Conservation (phyloP, 1,140 invertebrate genomes). For the Drosophila paulistorum region DNA sequence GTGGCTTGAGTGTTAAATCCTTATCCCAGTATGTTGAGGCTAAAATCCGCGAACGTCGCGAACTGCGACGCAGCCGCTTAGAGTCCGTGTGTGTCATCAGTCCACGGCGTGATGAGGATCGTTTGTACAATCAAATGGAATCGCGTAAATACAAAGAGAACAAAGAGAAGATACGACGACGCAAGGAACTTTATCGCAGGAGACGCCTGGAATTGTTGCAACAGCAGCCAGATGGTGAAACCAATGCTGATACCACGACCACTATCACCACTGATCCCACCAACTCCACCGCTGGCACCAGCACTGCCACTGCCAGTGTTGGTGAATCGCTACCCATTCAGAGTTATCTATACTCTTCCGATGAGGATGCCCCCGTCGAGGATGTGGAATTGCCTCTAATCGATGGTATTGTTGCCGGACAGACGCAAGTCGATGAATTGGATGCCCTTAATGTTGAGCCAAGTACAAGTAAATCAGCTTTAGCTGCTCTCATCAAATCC, state of each 20-base stretch:
- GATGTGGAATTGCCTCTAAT: neutral
- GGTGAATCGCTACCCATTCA: conserved; percentile 59
- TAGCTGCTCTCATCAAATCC: conserved; percentile 14
- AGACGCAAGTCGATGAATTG: conserved; percentile 73
- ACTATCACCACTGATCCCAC: too few species aligned
- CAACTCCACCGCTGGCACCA: neutral
- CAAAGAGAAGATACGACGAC: conserved; percentile 89
- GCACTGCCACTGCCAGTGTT: too few species aligned
- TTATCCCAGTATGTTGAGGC: conserved; percentile 50
- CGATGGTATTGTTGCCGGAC: conserved; percentile 51
- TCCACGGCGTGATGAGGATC: conserved; percentile 90
- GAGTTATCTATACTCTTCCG: conserved; percentile 72
- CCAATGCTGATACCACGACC: too few species aligned
- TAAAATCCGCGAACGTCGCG: conserved; percentile 56
- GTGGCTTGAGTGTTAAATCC: conserved; percentile 38
- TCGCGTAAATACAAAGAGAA: conserved; percentile 88
- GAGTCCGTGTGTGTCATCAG: conserved; percentile 89
- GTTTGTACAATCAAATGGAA: conserved; percentile 87
- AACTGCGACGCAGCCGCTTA: conserved; percentile 77
- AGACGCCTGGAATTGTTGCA: conserved; percentile 48
- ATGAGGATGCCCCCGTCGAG: conserved; percentile 56
- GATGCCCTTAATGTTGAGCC: conserved; percentile 44
- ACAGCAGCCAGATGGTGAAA: conserved; percentile 39
- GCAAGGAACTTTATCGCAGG: conserved; percentile 86
- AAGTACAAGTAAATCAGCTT: conserved; percentile 44